phyloP scores from a whole-genome alignment of 2,113 vertebrate genomes.

The Choloepus hoffmanni region DNA sequence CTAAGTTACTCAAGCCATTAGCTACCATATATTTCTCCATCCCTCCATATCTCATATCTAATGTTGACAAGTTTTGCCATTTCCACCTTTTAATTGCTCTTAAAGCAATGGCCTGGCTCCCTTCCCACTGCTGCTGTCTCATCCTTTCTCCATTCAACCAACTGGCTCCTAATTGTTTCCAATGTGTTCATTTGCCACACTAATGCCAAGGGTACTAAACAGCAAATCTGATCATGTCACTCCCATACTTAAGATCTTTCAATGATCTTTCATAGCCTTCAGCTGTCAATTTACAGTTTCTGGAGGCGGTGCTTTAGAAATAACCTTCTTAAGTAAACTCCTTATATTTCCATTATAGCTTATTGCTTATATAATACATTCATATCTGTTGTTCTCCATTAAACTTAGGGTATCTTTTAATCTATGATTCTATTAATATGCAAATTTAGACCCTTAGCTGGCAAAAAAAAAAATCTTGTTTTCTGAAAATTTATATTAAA shows the following conservation, averaged over 20 bases:
- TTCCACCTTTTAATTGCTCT: not conserved
- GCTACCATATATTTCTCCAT: not conserved
- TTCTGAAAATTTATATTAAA: conserved; percentile 20
- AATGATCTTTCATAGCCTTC: not conserved
- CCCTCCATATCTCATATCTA: not conserved
- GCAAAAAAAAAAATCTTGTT: not conserved
- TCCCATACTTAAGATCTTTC: not conserved
- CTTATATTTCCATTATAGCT: not conserved
- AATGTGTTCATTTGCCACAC: not conserved
- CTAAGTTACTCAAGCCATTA: not conserved
- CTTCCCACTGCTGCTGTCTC: not conserved
- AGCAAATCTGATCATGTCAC: not conserved
- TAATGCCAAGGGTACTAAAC: not conserved
- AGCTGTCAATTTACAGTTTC: not conserved
- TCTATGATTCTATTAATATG: not conserved
- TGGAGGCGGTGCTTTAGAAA: conserved; percentile 21
- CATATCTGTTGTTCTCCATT: conserved; percentile 1
- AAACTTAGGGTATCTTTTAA: not conserved
- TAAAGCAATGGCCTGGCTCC: not conserved
- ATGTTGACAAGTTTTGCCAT: not conserved
- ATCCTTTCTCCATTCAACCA: not conserved
- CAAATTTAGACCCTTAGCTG: not conserved
- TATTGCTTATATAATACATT: not conserved
- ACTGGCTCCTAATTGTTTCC: not conserved
- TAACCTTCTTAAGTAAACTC: conserved; percentile 23